phyloP scores from a whole-genome alignment of 2,113 vertebrate species.

The Centrocercus urophasianus region DNA sequence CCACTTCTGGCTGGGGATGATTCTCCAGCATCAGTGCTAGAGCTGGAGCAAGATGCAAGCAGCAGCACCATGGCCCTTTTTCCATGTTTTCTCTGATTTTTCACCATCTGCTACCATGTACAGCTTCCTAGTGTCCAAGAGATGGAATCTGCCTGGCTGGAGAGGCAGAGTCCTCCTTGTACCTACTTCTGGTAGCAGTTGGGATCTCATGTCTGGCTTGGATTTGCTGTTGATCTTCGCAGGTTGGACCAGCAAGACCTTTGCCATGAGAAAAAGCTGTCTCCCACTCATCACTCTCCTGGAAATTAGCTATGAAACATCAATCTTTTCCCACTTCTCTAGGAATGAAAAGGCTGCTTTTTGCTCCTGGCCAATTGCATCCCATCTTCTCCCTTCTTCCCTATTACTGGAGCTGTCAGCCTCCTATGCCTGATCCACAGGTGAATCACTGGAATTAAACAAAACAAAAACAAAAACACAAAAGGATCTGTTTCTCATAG shows the following conservation, averaged over 20 bases:
- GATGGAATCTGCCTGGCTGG: not conserved
- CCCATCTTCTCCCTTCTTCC: not conserved
- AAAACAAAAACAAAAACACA: not conserved
- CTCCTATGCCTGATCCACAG: not conserved
- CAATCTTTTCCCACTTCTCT: not conserved
- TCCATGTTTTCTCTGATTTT: not conserved
- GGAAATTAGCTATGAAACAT: not conserved
- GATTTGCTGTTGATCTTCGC: not conserved
- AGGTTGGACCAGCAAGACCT: not conserved
- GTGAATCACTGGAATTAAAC: not conserved
- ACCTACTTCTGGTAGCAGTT: fast-evolving
- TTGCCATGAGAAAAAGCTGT: not conserved
- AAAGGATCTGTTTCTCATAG: constrained; percentile 6
- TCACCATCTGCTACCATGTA: not conserved
- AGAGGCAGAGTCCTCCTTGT: not conserved
- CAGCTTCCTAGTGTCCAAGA: not conserved
- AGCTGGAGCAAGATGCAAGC: not conserved
- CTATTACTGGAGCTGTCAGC: not conserved
- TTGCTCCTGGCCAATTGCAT: not conserved
- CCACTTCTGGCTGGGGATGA: not conserved
- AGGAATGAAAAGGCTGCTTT: not conserved
- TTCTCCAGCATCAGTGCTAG: not conserved
- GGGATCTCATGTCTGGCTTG: not conserved
- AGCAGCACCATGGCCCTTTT: not conserved
- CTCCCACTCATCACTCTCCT: not conserved